A percentile compares a stretch with the other conserved stretches of the same genome.
Evolutionary conservation across 2,888 invertebrate species (phyloP).

Genomic region (Pristionchus entomophagus): DNA sequence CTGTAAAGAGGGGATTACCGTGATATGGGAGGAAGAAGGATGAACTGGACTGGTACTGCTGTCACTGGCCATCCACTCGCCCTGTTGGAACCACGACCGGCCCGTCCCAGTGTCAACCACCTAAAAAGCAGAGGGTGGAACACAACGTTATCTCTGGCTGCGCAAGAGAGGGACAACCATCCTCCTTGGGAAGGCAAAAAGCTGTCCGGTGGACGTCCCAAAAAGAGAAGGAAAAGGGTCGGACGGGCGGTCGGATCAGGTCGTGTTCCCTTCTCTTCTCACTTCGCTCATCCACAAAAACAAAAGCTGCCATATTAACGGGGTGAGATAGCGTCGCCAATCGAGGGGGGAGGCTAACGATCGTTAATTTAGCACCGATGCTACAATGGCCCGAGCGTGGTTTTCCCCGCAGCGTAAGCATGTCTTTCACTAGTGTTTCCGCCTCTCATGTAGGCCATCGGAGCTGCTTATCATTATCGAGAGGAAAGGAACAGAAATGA

Average conservation of each 20-base stretch:
- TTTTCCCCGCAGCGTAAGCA: too few species aligned
- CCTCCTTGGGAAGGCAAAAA: slow-evolving; percentile 15
- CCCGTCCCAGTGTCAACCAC: slow-evolving; percentile 18
- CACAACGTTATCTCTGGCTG: not conserved
- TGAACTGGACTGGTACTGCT: not conserved
- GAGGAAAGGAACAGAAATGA: too few species aligned
- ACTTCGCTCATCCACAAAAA: not conserved
- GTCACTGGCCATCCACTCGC: not conserved
- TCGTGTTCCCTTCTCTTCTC: not conserved
- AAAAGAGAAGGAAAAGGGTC: not conserved
- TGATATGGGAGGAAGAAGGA: not conserved
- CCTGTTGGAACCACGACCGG: not conserved
- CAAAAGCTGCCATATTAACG: not conserved
- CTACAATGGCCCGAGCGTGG: too few species aligned
- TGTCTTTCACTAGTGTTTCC: too few species aligned
- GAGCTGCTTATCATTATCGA: too few species aligned
- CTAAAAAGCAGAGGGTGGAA: slow-evolving; percentile 6
- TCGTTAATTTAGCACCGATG: not conserved
- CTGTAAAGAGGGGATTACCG: too few species aligned
- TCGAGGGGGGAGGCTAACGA: not conserved
- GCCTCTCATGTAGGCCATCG: too few species aligned
- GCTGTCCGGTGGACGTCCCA: not conserved
- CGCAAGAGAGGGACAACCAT: slow-evolving; percentile 9
- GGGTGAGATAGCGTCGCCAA: not conserved
- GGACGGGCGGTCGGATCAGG: not conserved